Evolutionary conservation across 2,888 invertebrate species (phyloP).

Genomic region (Adelognathus sp.): DNA sequence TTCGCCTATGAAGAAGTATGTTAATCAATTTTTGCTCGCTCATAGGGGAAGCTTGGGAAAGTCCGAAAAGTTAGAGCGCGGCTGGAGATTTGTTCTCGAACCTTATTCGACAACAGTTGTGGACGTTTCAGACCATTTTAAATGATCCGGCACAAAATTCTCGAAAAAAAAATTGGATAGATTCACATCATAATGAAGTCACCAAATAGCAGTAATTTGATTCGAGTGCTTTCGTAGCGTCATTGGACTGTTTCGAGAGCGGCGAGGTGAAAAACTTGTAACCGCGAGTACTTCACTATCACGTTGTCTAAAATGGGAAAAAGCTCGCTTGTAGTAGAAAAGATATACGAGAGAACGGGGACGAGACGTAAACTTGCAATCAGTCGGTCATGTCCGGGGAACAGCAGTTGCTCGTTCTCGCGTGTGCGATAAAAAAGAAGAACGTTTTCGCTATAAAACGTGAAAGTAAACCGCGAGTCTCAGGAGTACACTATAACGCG

Average conservation of each 20-base stretch:
- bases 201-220: background rate
- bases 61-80: no score
- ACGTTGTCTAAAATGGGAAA: constrained; percentile 71
- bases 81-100: no score
- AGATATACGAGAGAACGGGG: constrained; percentile 4
- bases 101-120: background rate
- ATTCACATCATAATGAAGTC: background rate
- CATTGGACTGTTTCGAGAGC: constrained; percentile 32
- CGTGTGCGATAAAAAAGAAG: constrained; percentile 15
- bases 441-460: constrained; percentile 23
- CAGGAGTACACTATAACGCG: background rate
- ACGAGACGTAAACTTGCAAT: background rate
- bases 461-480: constrained; percentile 30
- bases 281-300: constrained; percentile 67
- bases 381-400: background rate
- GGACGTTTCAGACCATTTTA: no score
- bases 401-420: constrained; percentile 14
- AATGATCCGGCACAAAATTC: no score
- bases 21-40: no score
- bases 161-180: background rate
- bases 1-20: no score
- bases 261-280: constrained; percentile 56
- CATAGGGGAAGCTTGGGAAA: no score
- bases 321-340: constrained; percentile 31
- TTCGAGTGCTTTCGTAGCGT: background rate